A percentile compares a stretch with the other conserved stretches of the same genome.
Evolutionary conservation across 2,888 invertebrate genomes (phyloP).

Genomic region (Laspeyria flexula): DNA sequence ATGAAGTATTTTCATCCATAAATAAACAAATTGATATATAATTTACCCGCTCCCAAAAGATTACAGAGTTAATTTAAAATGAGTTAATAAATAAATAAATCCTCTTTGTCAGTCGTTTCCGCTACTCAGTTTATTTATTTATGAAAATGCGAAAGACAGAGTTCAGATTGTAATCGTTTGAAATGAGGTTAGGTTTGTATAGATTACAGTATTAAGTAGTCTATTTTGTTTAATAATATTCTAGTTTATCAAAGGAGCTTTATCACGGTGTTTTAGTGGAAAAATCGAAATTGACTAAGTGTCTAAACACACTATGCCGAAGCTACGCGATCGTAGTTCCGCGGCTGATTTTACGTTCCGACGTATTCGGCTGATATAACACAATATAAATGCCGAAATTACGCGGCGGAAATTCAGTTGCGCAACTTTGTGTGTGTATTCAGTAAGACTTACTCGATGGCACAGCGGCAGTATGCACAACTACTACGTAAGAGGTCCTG

Average conservation of each 20-base stretch:
- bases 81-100: slow-evolving; percentile 25
- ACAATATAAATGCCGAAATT: slow-evolving; percentile 7
- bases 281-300: too few species aligned
- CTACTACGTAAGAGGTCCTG: too few species aligned
- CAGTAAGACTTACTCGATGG: too few species aligned
- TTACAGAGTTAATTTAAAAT: slow-evolving; percentile 18
- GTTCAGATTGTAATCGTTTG: not conserved
- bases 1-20: not conserved
- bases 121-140: slow-evolving; percentile 13
- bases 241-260: too few species aligned
- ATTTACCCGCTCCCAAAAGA: slow-evolving; percentile 1
- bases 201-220: not conserved
- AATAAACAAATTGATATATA: not conserved
- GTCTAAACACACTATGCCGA: slow-evolving; percentile 4
- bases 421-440: too few species aligned
- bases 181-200: not conserved
- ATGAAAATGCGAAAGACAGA: not conserved
- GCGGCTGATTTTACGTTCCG: slow-evolving; percentile 17
- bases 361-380: slow-evolving; percentile 16
- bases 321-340: slow-evolving; percentile 12
- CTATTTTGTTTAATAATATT: not conserved
- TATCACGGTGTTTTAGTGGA: too few species aligned
- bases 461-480: too few species aligned
- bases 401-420: too few species aligned
- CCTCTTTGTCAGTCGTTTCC: slow-evolving; percentile 9